Percentiles rank a stretch among this genome's conserved stretches.
phyloP scores from a whole-genome alignment of 1,140 invertebrate genomes.

The Drosophila albomicans region DNA sequence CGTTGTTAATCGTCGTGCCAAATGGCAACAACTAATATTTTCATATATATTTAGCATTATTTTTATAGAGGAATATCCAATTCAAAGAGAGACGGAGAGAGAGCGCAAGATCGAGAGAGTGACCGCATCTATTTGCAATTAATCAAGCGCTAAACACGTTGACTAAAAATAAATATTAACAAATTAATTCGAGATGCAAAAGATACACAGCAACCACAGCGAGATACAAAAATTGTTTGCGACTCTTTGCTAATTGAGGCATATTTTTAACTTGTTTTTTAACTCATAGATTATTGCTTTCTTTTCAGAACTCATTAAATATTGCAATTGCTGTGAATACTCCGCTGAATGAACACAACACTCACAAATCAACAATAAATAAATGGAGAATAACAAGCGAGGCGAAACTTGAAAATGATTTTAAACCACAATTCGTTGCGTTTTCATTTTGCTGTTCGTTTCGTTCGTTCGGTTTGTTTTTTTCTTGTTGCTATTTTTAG shows the following conservation, averaged over 20 bases:
- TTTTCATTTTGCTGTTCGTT: slow-evolving; percentile 32
- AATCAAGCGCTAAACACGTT: slow-evolving; percentile 62
- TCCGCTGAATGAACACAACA: slow-evolving; percentile 19
- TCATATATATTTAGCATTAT: slow-evolving; percentile 54
- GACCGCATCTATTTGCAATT: slow-evolving; percentile 49
- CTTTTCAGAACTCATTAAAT: neutral
- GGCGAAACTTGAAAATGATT: slow-evolving; percentile 39
- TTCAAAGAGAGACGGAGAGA: slow-evolving; percentile 5
- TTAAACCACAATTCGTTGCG: slow-evolving; percentile 54
- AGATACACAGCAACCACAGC: slow-evolving; percentile 32
- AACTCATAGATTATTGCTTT: neutral
- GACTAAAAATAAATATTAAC: slow-evolving; percentile 82
- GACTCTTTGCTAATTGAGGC: neutral
- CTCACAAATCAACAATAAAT: slow-evolving; percentile 2
- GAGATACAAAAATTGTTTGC: slow-evolving; percentile 13
- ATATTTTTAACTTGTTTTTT: neutral
- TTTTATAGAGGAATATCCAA: slow-evolving; percentile 42
- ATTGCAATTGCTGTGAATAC: neutral
- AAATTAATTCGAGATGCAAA: slow-evolving; percentile 67
- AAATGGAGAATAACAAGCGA: slow-evolving; percentile 10
- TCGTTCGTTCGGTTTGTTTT: slow-evolving; percentile 34
- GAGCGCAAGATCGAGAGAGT: neutral
- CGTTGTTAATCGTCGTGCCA: slow-evolving; percentile 69
- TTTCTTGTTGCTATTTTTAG: slow-evolving; percentile 65
- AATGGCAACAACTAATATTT: slow-evolving; percentile 73